Percentiles rank a stretch among this genome's conserved stretches.
Conservation (phyloP, 2,797 vertebrate genomes). For the Smutsia gigantea region DNA sequence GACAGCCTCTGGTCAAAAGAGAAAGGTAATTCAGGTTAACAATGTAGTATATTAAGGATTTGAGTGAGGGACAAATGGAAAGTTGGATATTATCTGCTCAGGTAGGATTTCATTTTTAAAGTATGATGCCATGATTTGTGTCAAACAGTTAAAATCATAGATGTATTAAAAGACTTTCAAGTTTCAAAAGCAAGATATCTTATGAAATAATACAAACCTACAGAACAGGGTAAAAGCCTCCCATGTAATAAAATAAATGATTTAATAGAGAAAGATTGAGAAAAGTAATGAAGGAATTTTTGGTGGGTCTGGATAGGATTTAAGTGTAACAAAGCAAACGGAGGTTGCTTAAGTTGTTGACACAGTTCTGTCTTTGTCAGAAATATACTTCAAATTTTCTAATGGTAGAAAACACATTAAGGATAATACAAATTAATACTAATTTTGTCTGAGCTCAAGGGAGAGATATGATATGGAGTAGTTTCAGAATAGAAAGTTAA, state of each 20-base stretch:
- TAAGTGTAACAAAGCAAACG: background rate
- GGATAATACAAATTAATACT: background rate
- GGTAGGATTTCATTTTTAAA: background rate
- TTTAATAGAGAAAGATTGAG: background rate
- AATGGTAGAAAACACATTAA: background rate
- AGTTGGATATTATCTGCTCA: background rate
- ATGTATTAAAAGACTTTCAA: background rate
- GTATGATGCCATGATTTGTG: background rate
- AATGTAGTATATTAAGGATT: background rate
- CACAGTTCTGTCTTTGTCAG: background rate
- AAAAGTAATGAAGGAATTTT: background rate
- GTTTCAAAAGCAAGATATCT: background rate
- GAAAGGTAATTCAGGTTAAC: background rate
- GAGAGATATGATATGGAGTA: background rate
- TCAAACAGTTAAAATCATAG: background rate
- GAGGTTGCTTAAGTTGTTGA: background rate
- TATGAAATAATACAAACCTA: background rate
- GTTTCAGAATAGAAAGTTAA: conserved; percentile 17
- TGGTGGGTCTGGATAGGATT: background rate
- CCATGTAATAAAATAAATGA: background rate
- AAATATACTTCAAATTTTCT: conserved; percentile 18
- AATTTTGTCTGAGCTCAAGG: background rate
- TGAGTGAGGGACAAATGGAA: background rate
- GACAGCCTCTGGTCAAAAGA: background rate
- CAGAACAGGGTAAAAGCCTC: background rate